Percentiles rank a stretch among this genome's conserved stretches.
Evolutionary conservation across 2,888 invertebrate species (phyloP).

Genomic region (Achlya flavicornis): DNA sequence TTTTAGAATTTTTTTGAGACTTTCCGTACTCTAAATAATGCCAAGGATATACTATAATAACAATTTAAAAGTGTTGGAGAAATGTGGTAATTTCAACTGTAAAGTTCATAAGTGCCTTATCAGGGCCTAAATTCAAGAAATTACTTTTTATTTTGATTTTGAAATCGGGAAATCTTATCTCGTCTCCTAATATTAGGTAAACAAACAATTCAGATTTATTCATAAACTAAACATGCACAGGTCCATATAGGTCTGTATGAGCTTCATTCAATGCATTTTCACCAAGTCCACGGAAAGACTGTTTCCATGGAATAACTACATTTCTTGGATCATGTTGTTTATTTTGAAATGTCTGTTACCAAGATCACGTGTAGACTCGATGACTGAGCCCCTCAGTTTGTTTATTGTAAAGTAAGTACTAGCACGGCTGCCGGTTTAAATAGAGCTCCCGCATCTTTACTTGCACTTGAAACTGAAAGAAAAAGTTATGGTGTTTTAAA

Average conservation of each 20-base stretch:
- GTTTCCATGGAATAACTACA: conserved; percentile 64
- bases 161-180: no score
- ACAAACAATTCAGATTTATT: no score
- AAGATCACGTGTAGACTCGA: conserved; percentile 62
- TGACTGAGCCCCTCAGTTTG: conserved; percentile 72
- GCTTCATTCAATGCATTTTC: conserved; percentile 13
- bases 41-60: no score
- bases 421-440: conserved; percentile 46
- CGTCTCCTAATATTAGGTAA: no score
- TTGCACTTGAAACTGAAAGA: conserved; percentile 14
- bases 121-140: no score
- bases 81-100: no score
- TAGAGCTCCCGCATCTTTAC: conserved; percentile 34
- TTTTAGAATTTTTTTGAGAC: no score
- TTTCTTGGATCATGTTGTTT: conserved; percentile 63
- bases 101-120: no score
- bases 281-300: conserved; percentile 49
- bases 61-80: no score
- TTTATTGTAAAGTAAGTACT: conserved; percentile 62
- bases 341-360: conserved; percentile 74
- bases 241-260: not conserved
- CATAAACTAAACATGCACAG: not conserved
- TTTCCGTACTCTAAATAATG: no score
- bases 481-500: conserved; percentile 18
- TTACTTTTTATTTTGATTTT: no score